phyloP scores from a whole-genome alignment of 2,113 vertebrate species.

The Spea multiplicata region DNA sequence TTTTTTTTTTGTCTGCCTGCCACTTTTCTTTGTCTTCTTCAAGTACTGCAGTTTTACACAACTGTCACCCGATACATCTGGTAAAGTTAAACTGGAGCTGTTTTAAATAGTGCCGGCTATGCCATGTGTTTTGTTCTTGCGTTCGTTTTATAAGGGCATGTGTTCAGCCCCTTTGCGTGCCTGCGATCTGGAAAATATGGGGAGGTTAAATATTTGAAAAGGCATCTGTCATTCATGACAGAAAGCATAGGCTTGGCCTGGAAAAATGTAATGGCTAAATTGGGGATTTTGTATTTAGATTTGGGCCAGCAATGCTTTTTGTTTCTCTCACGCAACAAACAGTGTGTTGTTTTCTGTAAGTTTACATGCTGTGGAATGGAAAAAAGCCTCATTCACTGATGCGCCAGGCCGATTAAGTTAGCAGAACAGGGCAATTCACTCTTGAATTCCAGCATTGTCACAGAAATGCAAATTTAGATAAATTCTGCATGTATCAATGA shows the following conservation, averaged over 20 bases:
- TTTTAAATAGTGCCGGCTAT: conserved; percentile 31
- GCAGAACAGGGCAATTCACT: background rate
- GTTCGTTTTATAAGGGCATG: conserved; percentile 67
- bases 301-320: conserved; percentile 51
- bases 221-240: conserved; percentile 71
- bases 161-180: conserved; percentile 70
- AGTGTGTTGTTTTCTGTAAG: conserved; percentile 15
- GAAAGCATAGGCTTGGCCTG: conserved; percentile 66
- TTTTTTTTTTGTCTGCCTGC: no score
- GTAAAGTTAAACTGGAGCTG: conserved; percentile 50
- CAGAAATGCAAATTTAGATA: no score
- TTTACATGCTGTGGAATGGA: conserved; percentile 30
- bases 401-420: background rate
- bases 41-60: conserved; percentile 51
- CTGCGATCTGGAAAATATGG: conserved; percentile 69
- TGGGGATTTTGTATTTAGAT: conserved; percentile 53
- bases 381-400: background rate
- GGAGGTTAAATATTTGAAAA: conserved; percentile 66
- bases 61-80: conserved; percentile 62
- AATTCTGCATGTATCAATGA: no score
- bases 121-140: conserved; percentile 46
- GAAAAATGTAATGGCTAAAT: conserved; percentile 62
- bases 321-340: conserved; percentile 71
- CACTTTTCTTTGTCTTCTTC: background rate
- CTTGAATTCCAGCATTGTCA: background rate